phyloP scores from a whole-genome alignment of 2,113 vertebrate genomes.

The Chionomys nivalis region DNA sequence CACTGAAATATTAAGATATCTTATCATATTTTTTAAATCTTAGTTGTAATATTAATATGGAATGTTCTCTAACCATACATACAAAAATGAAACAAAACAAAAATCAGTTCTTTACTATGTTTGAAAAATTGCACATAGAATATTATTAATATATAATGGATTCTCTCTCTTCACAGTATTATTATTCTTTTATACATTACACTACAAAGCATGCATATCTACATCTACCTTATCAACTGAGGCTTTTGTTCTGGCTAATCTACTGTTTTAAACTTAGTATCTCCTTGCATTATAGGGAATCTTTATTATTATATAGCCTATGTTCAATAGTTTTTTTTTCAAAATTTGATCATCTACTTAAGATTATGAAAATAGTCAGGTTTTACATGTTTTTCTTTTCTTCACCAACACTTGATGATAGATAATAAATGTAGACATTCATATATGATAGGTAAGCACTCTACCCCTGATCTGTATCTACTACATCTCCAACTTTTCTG shows the following conservation, averaged over 20 bases:
- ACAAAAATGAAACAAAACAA: not conserved
- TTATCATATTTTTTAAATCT: not conserved
- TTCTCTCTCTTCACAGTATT: not conserved
- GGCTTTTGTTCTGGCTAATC: not conserved
- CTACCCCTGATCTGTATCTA: not conserved
- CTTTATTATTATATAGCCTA: not conserved
- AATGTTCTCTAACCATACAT: not conserved
- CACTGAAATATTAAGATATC: not conserved
- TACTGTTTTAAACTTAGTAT: not conserved
- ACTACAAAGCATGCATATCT: too few relatives aligned
- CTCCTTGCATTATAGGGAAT: not conserved
- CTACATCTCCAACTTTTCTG: not conserved
- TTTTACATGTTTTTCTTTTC: not conserved
- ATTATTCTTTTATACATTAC: not conserved
- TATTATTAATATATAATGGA: not conserved
- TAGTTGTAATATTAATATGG: not conserved
- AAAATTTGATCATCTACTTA: not conserved
- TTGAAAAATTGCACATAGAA: not conserved
- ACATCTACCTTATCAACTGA: too few relatives aligned
- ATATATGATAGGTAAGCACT: not conserved
- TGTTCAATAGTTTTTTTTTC: not conserved
- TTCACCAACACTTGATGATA: not conserved
- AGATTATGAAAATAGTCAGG: not conserved
- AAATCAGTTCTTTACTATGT: not conserved
- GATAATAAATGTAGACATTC: too few relatives aligned